These are phyloP conservation scores for Tyrophagus putrescentiae DNA, from an alignment of 1,140 invertebrate species.

Conservation along the genomic window DNA sequence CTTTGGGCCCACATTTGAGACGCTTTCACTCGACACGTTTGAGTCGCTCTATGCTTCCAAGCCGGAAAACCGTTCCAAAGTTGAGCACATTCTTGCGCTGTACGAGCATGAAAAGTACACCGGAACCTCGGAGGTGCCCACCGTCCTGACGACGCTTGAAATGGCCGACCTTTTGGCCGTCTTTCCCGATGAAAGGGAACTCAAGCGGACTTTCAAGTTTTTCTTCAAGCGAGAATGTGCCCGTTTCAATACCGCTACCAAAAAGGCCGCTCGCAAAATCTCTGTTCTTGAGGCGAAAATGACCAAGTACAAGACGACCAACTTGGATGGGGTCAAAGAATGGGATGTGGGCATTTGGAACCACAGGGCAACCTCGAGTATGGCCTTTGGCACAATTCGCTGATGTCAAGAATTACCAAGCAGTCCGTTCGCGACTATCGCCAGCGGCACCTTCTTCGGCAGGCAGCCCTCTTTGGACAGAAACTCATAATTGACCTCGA, in stretches of 20 bases:
- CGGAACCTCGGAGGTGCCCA: neutral
- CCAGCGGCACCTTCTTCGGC: constrained; percentile 45
- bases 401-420: constrained; percentile 49
- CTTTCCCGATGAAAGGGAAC: neutral
- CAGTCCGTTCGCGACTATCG: constrained; percentile 44
- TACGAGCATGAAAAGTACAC: constrained; percentile 18
- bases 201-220: constrained; percentile 35
- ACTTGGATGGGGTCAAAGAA: neutral
- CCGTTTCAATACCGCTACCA: constrained; percentile 23
- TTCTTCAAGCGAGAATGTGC: constrained; percentile 45
- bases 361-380: constrained; percentile 33
- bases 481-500: constrained; percentile 61
- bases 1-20: too few species aligned
- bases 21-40: neutral
- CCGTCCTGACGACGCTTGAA: neutral
- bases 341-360: constrained; percentile 4
- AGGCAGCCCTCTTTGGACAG: constrained; percentile 51
- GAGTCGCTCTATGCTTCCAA: constrained; percentile 32
- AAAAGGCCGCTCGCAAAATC: constrained; percentile 28
- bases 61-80: constrained; percentile 32
- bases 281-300: constrained; percentile 26
- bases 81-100: neutral
- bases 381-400: constrained; percentile 44
- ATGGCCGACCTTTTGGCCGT: neutral
- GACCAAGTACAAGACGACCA: neutral